Evolutionary conservation across 2,797 vertebrate species (phyloP).

Genomic region (Acridotheres tristis): DNA sequence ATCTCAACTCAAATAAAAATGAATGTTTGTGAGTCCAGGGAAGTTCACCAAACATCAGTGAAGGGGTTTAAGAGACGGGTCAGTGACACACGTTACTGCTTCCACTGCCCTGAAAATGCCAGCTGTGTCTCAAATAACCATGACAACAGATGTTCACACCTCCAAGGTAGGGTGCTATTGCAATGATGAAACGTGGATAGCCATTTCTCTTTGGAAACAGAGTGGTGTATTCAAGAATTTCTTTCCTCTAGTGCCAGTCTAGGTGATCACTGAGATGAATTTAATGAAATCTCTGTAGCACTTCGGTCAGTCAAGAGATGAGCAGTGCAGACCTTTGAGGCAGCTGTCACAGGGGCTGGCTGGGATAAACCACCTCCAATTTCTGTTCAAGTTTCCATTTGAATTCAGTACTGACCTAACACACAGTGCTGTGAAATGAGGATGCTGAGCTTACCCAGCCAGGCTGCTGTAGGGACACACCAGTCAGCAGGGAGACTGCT

Average conservation of each 20-base stretch:
- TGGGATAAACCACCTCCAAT: neutral
- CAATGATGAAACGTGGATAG: neutral
- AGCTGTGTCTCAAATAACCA: neutral
- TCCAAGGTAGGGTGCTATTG: neutral
- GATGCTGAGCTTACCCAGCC: neutral
- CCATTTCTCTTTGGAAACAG: neutral
- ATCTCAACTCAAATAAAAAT: neutral
- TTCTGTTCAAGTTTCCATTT: neutral
- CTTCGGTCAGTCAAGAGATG: neutral
- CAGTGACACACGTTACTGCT: neutral
- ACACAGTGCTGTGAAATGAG: neutral
- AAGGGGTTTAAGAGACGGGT: neutral
- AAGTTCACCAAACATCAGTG: neutral
- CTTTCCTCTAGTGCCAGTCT: neutral
- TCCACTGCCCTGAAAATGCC: neutral
- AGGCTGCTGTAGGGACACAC: neutral
- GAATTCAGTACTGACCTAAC: neutral
- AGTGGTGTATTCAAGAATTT: neutral
- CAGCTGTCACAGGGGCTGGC: fast-evolving
- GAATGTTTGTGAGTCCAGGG: neutral
- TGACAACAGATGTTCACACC: neutral
- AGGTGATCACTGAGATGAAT: neutral
- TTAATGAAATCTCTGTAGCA: neutral
- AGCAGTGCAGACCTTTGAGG: neutral
- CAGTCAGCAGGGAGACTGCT: neutral